Evolutionary conservation across 1,140 invertebrate genomes (phyloP).

Genomic region (Venturia canescens): DNA sequence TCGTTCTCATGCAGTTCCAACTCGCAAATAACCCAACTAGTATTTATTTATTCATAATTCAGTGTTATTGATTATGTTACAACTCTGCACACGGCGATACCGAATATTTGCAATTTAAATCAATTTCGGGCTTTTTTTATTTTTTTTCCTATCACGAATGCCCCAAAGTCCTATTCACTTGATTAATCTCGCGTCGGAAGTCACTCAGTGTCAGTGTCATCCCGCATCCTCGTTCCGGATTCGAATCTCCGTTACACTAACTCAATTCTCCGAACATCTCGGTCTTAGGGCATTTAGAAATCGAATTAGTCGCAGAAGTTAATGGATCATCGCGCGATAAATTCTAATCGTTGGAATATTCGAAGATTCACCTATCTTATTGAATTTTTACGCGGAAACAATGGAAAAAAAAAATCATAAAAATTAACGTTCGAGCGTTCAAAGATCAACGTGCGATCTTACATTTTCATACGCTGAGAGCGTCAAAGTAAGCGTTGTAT

Average conservation of each 20-base stretch:
- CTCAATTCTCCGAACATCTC: neutral
- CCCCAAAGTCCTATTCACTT: neutral
- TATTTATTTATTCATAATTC: too few species aligned
- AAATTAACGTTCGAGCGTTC: too few species aligned
- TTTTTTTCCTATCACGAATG: neutral
- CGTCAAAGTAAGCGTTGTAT: too few species aligned
- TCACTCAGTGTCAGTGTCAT: neutral
- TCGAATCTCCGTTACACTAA: neutral
- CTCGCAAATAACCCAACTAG: too few species aligned
- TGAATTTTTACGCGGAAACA: too few species aligned
- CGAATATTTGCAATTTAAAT: neutral
- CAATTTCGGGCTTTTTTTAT: neutral
- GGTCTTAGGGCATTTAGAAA: neutral
- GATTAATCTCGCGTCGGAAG: neutral
- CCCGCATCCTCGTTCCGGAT: neutral
- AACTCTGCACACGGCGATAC: neutral
- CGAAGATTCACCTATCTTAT: too few species aligned
- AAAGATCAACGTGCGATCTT: too few species aligned
- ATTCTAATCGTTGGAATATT: too few species aligned
- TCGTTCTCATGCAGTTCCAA: too few species aligned
- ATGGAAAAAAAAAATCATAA: too few species aligned
- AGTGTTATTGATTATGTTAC: too few species aligned
- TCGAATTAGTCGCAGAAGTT: neutral
- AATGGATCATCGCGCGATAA: neutral
- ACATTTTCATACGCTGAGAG: too few species aligned